Base-by-base conservation (phyloP, 1,140 invertebrate species). In the Rhopalosiphum padi region DNA sequence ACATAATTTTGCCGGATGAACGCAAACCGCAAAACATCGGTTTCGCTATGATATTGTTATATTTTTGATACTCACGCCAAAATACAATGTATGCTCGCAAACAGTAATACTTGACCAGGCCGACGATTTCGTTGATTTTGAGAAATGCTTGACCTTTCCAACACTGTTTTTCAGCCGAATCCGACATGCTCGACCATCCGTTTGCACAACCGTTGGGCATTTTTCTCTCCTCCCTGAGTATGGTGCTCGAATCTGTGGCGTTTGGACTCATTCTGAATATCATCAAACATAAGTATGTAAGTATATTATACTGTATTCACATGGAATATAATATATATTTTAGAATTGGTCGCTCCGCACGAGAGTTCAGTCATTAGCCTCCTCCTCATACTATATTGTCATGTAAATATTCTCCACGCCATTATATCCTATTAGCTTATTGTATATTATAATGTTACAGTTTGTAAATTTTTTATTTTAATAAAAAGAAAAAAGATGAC, bases 261-360 rank as follows among this genome's bases (percentile, higher is more conserved):
- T 93, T 93, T n/a, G 91, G 91, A 86, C 82, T 93, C 91, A 93
- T 93, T 93, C 82, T 90, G 55, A 68, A 68, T n/a, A 90, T 43
- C 5, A 23, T 41, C 41, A 41, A 41, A 4, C 41, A 41, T 41
- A 41, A 41, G 41, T 41, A 41, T 0, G 2, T 30, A 55, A 48
- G 21, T 21, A 23, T 41, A 85, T 0, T 23, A 43, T 41, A 21
- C 30, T 43, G 23, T 43, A 68, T 30, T 68, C 30, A 68, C 3
- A 68, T 55, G n/a, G 30, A 68, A 46, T 9, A 46, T 46, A 77
- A 5, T n/a, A n/a, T n/a, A 21, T 30, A 77, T n/a, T n/a, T n/a
- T 18, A n/a, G n/a, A 77, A 18, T 77, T 77, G 60, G 15, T n/a
- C 15, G 15, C 4, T 4, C n/a, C 60, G n/a, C 11, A 41, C 41